Evolutionary conservation across 2,797 vertebrate genomes (phyloP).

Genomic region (Nasua narica): DNA sequence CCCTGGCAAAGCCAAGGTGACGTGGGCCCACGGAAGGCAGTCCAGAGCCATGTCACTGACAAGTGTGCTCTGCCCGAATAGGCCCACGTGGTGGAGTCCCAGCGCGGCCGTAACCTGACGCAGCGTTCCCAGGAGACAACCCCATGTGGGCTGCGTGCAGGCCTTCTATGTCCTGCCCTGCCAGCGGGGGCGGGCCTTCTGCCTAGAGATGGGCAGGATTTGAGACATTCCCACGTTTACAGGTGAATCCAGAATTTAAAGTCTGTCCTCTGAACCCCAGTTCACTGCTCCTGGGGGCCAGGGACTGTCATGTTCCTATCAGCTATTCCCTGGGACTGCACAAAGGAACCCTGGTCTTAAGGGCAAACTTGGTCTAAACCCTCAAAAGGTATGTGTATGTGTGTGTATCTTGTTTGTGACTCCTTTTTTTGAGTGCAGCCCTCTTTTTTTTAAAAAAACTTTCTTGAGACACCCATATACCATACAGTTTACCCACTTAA

Average conservation of each 20-base stretch:
- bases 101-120: too few relatives aligned
- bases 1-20: neutral
- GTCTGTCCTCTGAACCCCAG: neutral
- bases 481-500: neutral
- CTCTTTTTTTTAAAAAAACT: neutral
- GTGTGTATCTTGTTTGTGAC: neutral
- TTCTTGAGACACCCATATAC: neutral
- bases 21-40: neutral
- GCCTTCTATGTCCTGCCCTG: neutral
- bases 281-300: neutral
- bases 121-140: neutral
- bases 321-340: neutral
- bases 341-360: neutral
- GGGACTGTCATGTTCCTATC: neutral
- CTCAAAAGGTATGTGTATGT: neutral
- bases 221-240: neutral
- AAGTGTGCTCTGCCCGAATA: neutral
- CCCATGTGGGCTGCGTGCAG: too few relatives aligned
- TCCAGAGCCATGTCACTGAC: neutral
- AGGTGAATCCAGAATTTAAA: neutral
- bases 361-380: neutral
- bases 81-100: neutral
- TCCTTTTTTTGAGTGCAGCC: neutral
- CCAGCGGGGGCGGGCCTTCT: neutral
- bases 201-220: neutral